Percentiles rank a stretch among this genome's conserved stretches.
phyloP scores from a whole-genome alignment of 2,113 vertebrate genomes.

The Strigops habroptila region DNA sequence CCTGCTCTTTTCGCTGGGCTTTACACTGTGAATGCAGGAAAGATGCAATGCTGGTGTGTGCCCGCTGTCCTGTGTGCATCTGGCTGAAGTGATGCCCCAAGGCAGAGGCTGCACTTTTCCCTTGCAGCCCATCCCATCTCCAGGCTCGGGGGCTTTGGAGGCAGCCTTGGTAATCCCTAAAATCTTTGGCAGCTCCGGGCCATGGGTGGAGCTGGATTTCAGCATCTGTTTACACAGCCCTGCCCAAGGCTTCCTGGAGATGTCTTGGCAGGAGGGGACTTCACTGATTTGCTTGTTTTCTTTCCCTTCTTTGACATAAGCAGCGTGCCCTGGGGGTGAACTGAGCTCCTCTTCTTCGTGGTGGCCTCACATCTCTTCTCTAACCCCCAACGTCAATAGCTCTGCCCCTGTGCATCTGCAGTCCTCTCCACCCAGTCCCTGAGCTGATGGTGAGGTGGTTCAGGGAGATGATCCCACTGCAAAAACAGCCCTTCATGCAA shows the following conservation, averaged over 20 bases:
- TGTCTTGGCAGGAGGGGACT: not conserved
- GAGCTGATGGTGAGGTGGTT: not conserved
- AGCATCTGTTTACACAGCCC: not conserved
- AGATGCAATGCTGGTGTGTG: not conserved
- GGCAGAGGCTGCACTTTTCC: not conserved
- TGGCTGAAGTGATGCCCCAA: not conserved
- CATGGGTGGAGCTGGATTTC: not conserved
- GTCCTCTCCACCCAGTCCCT: not conserved
- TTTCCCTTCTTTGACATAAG: not conserved
- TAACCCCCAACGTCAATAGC: too few species aligned
- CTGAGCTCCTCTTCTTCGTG: not conserved
- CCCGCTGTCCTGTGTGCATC: not conserved
- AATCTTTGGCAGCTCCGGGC: not conserved
- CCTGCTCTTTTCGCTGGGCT: not conserved
- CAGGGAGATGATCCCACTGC: not conserved
- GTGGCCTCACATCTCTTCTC: not conserved
- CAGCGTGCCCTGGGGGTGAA: not conserved
- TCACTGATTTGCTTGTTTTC: not conserved
- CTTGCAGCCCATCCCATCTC: not conserved
- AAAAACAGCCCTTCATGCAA: not conserved
- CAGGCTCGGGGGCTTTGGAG: not conserved
- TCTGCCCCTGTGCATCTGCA: fast-evolving
- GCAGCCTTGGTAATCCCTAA: not conserved
- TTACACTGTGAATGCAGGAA: fast-evolving
- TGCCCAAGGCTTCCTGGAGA: not conserved